phyloP scores from a whole-genome alignment of 2,113 vertebrate genomes.

The Xiphophorus maculatus region DNA sequence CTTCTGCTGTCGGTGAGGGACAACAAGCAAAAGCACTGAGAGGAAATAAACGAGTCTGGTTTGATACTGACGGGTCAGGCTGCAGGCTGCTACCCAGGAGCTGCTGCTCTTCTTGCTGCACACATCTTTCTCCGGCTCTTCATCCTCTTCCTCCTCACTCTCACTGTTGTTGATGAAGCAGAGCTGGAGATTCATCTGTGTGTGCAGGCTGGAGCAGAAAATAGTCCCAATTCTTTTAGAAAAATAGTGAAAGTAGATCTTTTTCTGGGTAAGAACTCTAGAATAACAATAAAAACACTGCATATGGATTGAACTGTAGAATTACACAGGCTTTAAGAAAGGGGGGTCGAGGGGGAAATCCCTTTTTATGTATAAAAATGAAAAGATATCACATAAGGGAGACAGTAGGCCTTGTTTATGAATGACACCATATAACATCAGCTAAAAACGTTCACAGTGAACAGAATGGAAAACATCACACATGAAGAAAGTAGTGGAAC shows the following conservation, averaged over 20 bases:
- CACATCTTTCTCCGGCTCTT: constrained; percentile 25
- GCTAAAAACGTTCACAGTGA: too few species aligned
- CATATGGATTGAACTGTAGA: too few species aligned
- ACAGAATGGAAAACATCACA: too few species aligned
- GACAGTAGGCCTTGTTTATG: too few species aligned
- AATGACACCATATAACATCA: too few species aligned
- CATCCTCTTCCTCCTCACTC: constrained; percentile 79
- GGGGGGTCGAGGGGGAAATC: too few species aligned
- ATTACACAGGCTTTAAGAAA: too few species aligned
- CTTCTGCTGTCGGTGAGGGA: constrained; percentile 24
- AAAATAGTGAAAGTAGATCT: neutral
- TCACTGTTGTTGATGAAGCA: constrained; percentile 83
- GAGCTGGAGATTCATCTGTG: constrained; percentile 80
- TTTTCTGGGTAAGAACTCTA: too few species aligned
- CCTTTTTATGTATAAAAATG: too few species aligned
- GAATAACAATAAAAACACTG: too few species aligned
- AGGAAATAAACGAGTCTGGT: neutral
- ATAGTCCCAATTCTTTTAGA: neutral
- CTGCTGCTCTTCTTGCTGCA: constrained; percentile 35
- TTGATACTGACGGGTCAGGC: neutral
- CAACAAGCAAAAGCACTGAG: neutral
- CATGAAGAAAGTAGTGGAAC: too few species aligned
- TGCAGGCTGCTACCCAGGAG: constrained; percentile 35
- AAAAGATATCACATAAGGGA: too few species aligned
- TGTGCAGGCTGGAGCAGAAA: constrained; percentile 68